phyloP scores from a whole-genome alignment of 2,888 invertebrate genomes.

The Smittia aterrima region DNA sequence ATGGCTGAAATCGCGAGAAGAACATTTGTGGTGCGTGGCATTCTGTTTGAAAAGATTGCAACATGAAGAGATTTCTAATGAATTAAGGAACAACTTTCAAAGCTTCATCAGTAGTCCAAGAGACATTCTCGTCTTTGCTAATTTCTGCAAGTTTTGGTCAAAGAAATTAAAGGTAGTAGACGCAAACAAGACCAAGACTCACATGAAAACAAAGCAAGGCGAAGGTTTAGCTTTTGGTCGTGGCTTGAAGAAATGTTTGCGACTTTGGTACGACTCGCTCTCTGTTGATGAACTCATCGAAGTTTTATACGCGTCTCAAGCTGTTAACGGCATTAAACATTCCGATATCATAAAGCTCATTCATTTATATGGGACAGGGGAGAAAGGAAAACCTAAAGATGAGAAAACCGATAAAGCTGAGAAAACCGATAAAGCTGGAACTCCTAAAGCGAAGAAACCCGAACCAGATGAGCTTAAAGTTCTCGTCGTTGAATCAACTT shows the following conservation, averaged over 20 bases:
- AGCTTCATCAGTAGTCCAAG: no score
- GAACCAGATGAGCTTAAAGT: no score
- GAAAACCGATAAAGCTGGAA: no score
- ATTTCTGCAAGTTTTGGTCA: not conserved
- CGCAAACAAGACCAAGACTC: no score
- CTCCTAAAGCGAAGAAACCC: no score
- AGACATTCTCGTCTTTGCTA: no score
- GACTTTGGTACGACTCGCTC: not conserved
- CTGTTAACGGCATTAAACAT: not conserved
- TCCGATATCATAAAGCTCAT: not conserved
- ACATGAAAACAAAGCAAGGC: no score
- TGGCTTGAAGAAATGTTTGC: slow-evolving; percentile 7
- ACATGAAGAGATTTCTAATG: not conserved
- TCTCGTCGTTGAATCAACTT: no score
- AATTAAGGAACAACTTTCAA: no score
- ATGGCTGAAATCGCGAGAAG: not conserved
- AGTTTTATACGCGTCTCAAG: not conserved
- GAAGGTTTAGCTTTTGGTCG: not conserved
- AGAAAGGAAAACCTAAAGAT: no score
- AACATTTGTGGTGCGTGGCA: not conserved
- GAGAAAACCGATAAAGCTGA: no score
- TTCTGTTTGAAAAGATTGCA: not conserved
- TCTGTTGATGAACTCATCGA: not conserved
- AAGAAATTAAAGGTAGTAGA: no score
- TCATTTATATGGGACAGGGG: not conserved